Percentiles rank a stretch among this genome's conserved stretches.
phyloP scores from a whole-genome alignment of 2,797 vertebrate genomes.

The Acropternis orthonyx region DNA sequence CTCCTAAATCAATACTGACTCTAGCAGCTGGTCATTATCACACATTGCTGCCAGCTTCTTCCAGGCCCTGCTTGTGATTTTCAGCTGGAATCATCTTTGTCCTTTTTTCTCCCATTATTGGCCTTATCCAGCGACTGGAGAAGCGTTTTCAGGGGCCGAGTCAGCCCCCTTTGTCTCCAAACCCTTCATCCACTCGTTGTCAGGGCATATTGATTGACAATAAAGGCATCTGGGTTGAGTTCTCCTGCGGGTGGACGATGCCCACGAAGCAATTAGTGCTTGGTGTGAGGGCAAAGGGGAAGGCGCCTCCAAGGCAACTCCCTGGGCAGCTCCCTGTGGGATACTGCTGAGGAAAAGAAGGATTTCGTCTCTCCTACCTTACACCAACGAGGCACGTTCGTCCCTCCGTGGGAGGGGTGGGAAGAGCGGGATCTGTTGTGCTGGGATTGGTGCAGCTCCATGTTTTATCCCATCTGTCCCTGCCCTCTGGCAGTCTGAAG shows the following conservation, averaged over 20 bases:
- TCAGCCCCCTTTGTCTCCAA: background rate
- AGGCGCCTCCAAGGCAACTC: background rate
- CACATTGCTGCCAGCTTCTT: background rate
- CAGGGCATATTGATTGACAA: background rate
- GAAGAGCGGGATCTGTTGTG: background rate
- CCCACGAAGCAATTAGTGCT: background rate
- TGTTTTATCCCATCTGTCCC: background rate
- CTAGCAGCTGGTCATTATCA: background rate
- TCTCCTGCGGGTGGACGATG: accelerated
- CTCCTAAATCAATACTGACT: background rate
- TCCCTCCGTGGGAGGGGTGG: background rate
- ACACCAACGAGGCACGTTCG: accelerated
- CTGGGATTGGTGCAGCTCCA: accelerated
- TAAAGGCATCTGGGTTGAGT: background rate
- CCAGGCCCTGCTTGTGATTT: background rate
- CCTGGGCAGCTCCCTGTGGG: background rate
- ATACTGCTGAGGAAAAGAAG: background rate
- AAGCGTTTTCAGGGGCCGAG: background rate
- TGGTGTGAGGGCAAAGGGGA: background rate
- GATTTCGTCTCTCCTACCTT: background rate
- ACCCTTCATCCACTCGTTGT: background rate
- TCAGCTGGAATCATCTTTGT: background rate
- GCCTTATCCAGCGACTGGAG: background rate
- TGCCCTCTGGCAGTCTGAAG: background rate
- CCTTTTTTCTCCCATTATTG: background rate